phyloP scores from a whole-genome alignment of 1,140 invertebrate genomes.

The Drosophila sp. region DNA sequence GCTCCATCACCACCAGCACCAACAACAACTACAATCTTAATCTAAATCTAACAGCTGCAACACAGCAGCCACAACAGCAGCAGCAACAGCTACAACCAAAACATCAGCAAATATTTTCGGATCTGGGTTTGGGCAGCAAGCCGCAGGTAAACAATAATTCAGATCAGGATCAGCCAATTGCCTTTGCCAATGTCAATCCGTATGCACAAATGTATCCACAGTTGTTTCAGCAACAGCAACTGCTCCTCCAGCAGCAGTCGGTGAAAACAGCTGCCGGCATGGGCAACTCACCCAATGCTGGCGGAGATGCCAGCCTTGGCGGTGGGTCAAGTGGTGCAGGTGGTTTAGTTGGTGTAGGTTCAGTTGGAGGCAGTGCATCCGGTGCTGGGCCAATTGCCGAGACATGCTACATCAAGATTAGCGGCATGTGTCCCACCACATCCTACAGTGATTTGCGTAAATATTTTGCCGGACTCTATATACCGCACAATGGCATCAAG shows the following conservation, averaged over 20 bases:
- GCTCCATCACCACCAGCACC: constrained; percentile 32
- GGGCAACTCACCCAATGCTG: constrained; percentile 17
- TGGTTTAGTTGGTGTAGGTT: not conserved
- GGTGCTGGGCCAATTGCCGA: constrained; percentile 39
- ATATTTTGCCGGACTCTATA: constrained; percentile 91
- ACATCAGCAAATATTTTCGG: constrained; percentile 28
- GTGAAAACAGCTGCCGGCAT: constrained; percentile 33
- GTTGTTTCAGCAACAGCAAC: constrained; percentile 69
- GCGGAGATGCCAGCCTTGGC: not conserved
- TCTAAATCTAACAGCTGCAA: constrained; percentile 10
- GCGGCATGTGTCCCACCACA: constrained; percentile 88
- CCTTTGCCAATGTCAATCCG: constrained; percentile 79
- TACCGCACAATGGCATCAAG: constrained; percentile 93
- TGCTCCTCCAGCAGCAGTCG: constrained; percentile 58
- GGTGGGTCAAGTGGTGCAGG: not conserved
- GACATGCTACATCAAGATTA: constrained; percentile 89
- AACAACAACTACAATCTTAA: constrained; percentile 69
- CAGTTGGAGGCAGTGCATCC: not conserved
- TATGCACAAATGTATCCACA: constrained; percentile 82
- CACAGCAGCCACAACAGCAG: constrained; percentile 12
- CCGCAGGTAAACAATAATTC: not conserved
- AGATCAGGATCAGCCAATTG: constrained; percentile 56
- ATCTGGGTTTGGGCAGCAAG: constrained; percentile 27
- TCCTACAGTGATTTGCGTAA: constrained; percentile 91
- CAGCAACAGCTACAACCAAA: constrained; percentile 9